Evolutionary conservation across 2,113 vertebrate genomes (phyloP).

Genomic region (Stegostoma tigrinum): DNA sequence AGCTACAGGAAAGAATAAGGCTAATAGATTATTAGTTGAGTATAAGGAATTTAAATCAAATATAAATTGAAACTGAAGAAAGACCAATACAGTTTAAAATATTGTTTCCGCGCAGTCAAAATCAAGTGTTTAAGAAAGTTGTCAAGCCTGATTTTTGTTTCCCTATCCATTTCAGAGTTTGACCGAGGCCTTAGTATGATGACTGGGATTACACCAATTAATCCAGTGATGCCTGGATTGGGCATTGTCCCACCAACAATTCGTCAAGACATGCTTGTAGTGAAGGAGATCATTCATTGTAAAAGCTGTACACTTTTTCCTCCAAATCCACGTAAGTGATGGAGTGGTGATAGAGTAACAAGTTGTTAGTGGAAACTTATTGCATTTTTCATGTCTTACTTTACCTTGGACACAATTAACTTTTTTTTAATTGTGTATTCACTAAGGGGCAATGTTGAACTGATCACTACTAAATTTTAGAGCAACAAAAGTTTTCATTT

Average conservation of each 20-base stretch:
- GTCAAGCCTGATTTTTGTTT: neutral
- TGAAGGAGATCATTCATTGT: constrained; percentile 96
- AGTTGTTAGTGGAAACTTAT: neutral
- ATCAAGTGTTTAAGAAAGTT: neutral
- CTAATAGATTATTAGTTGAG: neutral
- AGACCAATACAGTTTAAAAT: neutral
- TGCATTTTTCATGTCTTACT: neutral
- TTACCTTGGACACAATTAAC: neutral
- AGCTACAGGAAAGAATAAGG: neutral
- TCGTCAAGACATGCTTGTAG: constrained; percentile 75
- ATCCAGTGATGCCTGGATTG: constrained; percentile 84
- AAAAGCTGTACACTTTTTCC: constrained; percentile 94
- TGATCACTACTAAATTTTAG: neutral
- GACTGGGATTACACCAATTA: constrained; percentile 84
- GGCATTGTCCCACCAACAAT: constrained; percentile 77
- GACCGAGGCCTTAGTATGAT: constrained; percentile 86
- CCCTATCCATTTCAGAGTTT: constrained; percentile 62
- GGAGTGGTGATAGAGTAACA: neutral
- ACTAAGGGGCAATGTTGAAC: neutral
- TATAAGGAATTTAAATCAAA: neutral
- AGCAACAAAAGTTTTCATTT: neutral
- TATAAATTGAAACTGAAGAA: neutral
- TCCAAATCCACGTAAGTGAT: constrained; percentile 80
- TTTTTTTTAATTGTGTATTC: neutral
- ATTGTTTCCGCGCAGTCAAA: neutral